Conservation (phyloP, 2,888 invertebrate genomes). For the Drosophila meridiana region DNA sequence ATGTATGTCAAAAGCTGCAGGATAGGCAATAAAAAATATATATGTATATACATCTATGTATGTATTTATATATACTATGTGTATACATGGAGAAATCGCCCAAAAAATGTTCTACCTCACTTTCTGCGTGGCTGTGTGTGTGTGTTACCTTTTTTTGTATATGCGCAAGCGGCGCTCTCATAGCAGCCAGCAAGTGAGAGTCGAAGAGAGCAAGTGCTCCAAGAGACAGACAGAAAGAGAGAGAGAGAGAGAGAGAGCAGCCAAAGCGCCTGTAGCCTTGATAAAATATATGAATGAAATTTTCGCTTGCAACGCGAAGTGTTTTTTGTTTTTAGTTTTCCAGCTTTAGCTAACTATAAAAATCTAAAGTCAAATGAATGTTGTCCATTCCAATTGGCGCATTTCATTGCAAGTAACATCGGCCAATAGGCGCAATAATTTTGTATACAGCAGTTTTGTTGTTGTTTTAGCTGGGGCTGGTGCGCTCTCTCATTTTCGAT, state of each 20-base stretch:
- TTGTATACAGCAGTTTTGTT: constrained; percentile 41
- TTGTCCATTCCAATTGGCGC: neutral
- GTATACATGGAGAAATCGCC: constrained; percentile 78
- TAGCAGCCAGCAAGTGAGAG: constrained; percentile 48
- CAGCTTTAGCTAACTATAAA: constrained; percentile 12
- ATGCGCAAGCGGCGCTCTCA: constrained; percentile 62
- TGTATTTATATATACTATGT: constrained; percentile 45
- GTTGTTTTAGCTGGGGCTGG: constrained; percentile 52
- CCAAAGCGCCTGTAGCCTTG: constrained; percentile 64
- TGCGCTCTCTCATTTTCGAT: constrained; percentile 43
- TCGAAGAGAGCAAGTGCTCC: constrained; percentile 31
- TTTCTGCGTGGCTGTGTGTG: constrained; percentile 46
- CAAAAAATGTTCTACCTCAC: constrained; percentile 73
- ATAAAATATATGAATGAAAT: constrained; percentile 73
- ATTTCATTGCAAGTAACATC: neutral
- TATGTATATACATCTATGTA: constrained; percentile 32
- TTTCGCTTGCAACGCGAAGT: constrained; percentile 41
- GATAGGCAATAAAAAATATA: constrained; percentile 37
- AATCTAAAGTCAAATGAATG: neutral
- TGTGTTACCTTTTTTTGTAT: constrained; percentile 63
- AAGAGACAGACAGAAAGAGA: constrained; percentile 28
- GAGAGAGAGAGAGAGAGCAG: constrained; percentile 24
- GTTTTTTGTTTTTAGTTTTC: constrained; percentile 20
- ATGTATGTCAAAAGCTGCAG: constrained; percentile 51
- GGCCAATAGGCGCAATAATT: constrained; percentile 8